Evolutionary conservation across 1,140 invertebrate genomes (phyloP), one percentile per base, ranked within the genome.

Genomic region (Saccostrea cuccullata): DNA sequence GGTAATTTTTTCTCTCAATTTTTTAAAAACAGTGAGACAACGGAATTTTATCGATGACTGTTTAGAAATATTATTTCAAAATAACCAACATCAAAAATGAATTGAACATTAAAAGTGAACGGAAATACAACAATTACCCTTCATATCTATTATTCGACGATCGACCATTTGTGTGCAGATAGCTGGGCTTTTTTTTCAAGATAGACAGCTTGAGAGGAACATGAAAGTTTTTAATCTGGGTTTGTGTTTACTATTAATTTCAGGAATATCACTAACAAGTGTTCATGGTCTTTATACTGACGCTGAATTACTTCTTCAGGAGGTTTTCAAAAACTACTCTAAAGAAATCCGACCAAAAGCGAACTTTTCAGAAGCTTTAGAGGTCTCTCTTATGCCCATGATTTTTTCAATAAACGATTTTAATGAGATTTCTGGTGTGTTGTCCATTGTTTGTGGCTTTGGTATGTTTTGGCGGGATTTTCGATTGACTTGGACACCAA

Each of bases 331-430:
- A 15, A 77, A 77, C 70, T 77, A 77, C 13, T 36, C 70, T 2
- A 30, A 26, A 36, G 70, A 77, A 36, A 26, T 77, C 15, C 70
- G 70, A 30, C 70, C 70, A 77, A 11, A 77, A 77, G 23, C 11
- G 26, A 36, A 77, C 26, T 15, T 77, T 12, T 77, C 70, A 30
- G 26, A 77, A 36, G 26, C 15, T 30, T 8, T 77, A 26, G 30
- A 77, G 30, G 30, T 77, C 12, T 12, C 26, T 36, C 3, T 77
- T 4, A 30, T 36, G 23, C 30, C 30, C 9, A 56, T n/a, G 17
- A 12, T 84, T n/a, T 55, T 84, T 15, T 55, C 83, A 47, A 23
- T 84, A 6, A 84, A 84, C 17, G 23, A 55, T 2, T 84, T 84
- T 84, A 55, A 84, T 56, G 83, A 84, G 9, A 30, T 84, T 55